Evolutionary conservation across 2,888 invertebrate species (phyloP).

Genomic region (Noctua pronuba): DNA sequence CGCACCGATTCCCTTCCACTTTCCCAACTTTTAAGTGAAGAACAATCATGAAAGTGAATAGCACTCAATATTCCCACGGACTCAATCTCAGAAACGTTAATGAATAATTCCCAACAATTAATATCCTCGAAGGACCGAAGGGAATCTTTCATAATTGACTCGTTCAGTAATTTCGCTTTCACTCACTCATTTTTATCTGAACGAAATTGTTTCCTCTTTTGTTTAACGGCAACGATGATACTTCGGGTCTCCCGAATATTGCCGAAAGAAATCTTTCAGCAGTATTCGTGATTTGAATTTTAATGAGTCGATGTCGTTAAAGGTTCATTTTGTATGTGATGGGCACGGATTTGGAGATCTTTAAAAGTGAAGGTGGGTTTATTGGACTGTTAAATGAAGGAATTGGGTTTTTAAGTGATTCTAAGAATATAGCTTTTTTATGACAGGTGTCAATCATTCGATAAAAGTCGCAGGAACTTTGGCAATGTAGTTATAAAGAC

Average conservation of each 20-base stretch:
- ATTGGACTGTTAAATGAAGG: slow-evolving; percentile 54
- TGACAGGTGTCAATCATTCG: slow-evolving; percentile 8
- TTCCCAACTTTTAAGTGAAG: slow-evolving; percentile 36
- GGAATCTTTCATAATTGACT: slow-evolving; percentile 61
- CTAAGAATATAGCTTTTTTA: slow-evolving; percentile 10
- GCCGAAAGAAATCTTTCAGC: slow-evolving; percentile 49
- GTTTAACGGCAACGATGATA: slow-evolving; percentile 22
- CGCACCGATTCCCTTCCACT: slow-evolving; percentile 1
- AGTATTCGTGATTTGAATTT: slow-evolving; percentile 65
- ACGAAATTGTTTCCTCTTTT: slow-evolving; percentile 62
- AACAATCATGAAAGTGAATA: slow-evolving; percentile 46
- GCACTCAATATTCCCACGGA: slow-evolving; percentile 45
- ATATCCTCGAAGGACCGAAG: slow-evolving; percentile 51
- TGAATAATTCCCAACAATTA: slow-evolving; percentile 63
- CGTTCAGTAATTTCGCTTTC: slow-evolving; percentile 52
- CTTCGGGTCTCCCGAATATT: slow-evolving; percentile 49
- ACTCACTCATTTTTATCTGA: slow-evolving; percentile 52
- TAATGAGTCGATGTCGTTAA: slow-evolving; percentile 64
- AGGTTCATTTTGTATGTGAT: slow-evolving; percentile 56
- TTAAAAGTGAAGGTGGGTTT: slow-evolving; percentile 48
- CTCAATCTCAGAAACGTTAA: slow-evolving; percentile 54
- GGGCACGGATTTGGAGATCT: slow-evolving; percentile 49
- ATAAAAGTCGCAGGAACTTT: background rate
- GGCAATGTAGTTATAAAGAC: background rate
- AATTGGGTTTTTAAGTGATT: slow-evolving; percentile 51